Base-by-base conservation (phyloP, 2,888 invertebrate genomes). In the Lobophora halterata region DNA sequence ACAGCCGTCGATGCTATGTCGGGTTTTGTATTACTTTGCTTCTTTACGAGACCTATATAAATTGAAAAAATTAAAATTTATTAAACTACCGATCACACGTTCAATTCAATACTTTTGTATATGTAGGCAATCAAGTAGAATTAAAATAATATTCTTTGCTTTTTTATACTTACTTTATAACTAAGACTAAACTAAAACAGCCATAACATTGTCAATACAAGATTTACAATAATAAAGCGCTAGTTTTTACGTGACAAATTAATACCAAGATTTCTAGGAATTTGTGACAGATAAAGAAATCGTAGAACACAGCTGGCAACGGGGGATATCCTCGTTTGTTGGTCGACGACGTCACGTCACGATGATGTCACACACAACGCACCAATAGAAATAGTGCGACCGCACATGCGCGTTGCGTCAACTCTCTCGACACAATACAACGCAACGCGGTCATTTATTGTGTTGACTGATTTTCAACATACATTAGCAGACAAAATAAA, bases 361-460 rank as follows among this genome's bases (percentile, higher is more conserved):
- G 71, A 70, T 87, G 86, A 86, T 80, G 83, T 87, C 86, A 85
- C 74, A 65, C 65, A 81, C 82, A 79, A 70, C 67, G 73, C 75
- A 77, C 77, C 77, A 77, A 77, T 79, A 77, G 74, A 79, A 74
- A 78, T 71, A 73, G 69, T 69, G 61, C 65, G 66, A 76, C 65
- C 65, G 78, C 80, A 79, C 79, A 81, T 82, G 83, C 83, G 82
- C 81, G 71, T 71, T 82, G 76, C 79, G 77, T 81, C 79, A 79
- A 71, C 71, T 65, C 65, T 64, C 67, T 69, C 68, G 60, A 63
- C 59, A 61, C 64, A 17, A 17, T 55, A 50, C 61, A 64, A 58
- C 61, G 62, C 57, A 59, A 60, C 63, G 56, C 56, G 61, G 53
- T 62, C 53, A 59, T 60, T 47, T 27, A 23, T 20, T 34, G 30